phyloP scores from a whole-genome alignment of 1,140 invertebrate genomes.

The Papilio machaon region DNA sequence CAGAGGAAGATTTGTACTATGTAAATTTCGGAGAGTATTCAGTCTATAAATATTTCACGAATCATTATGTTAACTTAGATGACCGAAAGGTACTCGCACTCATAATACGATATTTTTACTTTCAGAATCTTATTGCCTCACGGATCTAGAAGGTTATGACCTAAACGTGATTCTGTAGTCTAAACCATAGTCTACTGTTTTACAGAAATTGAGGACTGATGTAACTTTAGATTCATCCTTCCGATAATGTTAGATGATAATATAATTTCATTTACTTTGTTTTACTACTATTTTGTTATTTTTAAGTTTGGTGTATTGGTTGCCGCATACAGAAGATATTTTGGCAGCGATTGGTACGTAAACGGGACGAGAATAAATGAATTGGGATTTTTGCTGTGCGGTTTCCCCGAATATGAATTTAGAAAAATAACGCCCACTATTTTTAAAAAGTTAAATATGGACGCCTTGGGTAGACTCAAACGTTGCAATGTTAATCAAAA shows the following conservation, averaged over 20 bases:
- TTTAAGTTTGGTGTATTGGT: constrained; percentile 69
- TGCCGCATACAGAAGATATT: constrained; percentile 69
- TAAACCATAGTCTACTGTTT: no score
- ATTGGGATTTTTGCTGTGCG: constrained; percentile 70
- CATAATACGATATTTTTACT: background rate
- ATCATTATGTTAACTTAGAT: constrained; percentile 53
- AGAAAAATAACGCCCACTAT: constrained; percentile 58
- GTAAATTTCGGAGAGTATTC: constrained; percentile 70
- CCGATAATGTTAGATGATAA: no score
- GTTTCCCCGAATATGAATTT: constrained; percentile 63
- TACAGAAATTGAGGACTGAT: no score
- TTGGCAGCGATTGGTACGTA: constrained; percentile 60
- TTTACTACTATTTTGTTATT: background rate
- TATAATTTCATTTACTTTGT: background rate
- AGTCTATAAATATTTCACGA: constrained; percentile 68
- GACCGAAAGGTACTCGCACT: constrained; percentile 59
- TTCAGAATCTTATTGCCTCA: background rate
- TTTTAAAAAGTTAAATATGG: constrained; percentile 63
- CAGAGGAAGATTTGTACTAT: constrained; percentile 76
- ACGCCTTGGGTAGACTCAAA: constrained; percentile 60
- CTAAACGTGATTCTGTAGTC: no score
- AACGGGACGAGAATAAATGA: constrained; percentile 66
- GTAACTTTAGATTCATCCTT: background rate
- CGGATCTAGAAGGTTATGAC: background rate
- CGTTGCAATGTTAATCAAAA: constrained; percentile 64